Percentiles rank a stretch among this genome's conserved stretches.
Conservation (phyloP, 1,140 invertebrate species). For the Acromyrmex echinatior region DNA sequence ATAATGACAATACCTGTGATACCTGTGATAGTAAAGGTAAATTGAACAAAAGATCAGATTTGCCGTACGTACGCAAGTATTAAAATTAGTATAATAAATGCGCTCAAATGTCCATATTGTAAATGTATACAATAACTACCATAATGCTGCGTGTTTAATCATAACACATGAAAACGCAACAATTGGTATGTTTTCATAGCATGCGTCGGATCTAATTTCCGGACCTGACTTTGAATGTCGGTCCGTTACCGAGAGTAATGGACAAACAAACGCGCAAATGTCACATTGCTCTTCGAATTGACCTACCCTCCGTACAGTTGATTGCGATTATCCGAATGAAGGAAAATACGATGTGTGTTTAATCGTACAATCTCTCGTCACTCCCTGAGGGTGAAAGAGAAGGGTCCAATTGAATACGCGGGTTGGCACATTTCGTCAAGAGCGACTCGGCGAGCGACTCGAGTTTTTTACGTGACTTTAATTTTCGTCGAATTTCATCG, state of each 20-base stretch:
- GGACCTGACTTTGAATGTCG: background rate
- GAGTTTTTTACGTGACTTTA: conserved; percentile 61
- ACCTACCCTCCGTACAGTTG: conserved; percentile 12
- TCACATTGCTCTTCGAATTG: conserved; percentile 26
- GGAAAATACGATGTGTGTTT: conserved; percentile 48
- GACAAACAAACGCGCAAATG: conserved; percentile 54
- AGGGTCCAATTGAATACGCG: conserved; percentile 41
- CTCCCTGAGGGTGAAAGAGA: background rate
- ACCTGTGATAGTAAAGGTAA: background rate
- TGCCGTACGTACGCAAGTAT: background rate
- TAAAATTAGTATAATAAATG: conserved; percentile 11
- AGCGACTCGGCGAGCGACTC: conserved; percentile 36
- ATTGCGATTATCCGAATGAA: conserved; percentile 48
- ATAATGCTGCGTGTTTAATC: background rate
- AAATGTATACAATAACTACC: background rate
- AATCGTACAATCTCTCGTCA: background rate
- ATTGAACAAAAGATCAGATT: background rate
- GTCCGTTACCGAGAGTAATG: conserved; percentile 30
- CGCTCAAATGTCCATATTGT: background rate
- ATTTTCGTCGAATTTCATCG: conserved; percentile 64
- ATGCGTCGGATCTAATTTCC: conserved; percentile 43
- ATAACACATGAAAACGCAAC: background rate
- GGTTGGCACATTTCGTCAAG: conserved; percentile 54
- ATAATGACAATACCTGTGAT: background rate
- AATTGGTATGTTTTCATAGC: conserved; percentile 8